Conservation (phyloP, 2,888 invertebrate genomes). For the Lasioglossum lativentre region DNA sequence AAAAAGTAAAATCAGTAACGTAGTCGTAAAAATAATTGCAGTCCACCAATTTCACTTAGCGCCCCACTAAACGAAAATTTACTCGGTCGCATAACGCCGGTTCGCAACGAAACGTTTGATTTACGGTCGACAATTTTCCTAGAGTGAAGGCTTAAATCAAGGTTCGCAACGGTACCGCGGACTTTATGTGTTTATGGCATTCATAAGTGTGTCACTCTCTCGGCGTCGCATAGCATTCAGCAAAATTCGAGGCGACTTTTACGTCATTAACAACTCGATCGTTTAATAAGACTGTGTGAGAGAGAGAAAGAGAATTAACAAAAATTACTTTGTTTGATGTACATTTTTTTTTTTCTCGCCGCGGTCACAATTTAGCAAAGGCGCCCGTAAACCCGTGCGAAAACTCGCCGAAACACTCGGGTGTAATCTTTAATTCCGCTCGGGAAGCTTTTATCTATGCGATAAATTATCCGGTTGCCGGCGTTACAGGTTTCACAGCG, state of each 20-base stretch:
- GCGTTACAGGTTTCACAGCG: background rate
- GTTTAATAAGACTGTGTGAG: background rate
- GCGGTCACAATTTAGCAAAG: background rate
- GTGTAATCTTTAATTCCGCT: constrained; percentile 26
- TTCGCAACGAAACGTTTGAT: background rate
- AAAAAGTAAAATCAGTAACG: background rate
- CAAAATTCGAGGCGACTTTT: constrained; percentile 2
- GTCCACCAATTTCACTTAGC: background rate
- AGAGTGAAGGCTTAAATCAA: background rate
- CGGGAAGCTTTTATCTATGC: constrained; percentile 2
- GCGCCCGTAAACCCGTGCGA: background rate
- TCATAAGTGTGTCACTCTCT: background rate
- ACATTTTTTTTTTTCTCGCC: background rate
- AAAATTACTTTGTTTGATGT: background rate
- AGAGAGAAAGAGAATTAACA: background rate
- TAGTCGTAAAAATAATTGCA: background rate
- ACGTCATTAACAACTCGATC: background rate
- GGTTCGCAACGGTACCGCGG: background rate
- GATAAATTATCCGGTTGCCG: constrained; percentile 69
- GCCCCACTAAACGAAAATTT: background rate
- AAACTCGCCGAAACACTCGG: background rate
- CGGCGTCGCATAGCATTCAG: background rate
- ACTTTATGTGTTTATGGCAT: background rate
- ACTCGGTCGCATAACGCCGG: background rate
- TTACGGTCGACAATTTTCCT: background rate